A percentile compares a stretch with the other conserved stretches of the same genome.
Conservation (phyloP, 2,797 vertebrate genomes). For the Mormyrops boulengeri region DNA sequence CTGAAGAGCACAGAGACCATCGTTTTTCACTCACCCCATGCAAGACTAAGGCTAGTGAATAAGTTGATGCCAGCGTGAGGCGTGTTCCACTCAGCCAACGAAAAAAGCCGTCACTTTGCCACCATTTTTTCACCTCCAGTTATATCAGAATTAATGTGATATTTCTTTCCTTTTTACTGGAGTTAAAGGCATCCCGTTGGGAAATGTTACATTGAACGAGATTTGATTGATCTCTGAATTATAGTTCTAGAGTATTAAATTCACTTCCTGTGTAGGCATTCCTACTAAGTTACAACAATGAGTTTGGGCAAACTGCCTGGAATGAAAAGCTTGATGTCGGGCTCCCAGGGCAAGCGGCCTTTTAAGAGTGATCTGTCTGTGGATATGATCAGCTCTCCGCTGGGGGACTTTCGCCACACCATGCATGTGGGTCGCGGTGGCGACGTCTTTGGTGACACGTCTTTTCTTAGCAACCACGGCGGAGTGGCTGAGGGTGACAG, state of each 20-base stretch:
- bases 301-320: conserved; percentile 89
- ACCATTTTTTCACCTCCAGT: not conserved
- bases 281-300: conserved; percentile 55
- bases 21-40: not conserved
- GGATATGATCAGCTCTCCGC: conserved; percentile 93
- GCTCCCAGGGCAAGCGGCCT: conserved; percentile 78
- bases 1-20: not conserved
- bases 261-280: not conserved
- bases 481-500: conserved; percentile 49
- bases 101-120: not conserved
- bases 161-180: not conserved
- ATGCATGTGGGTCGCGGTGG: conserved; percentile 95
- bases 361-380: conserved; percentile 73
- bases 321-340: conserved; percentile 78
- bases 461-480: conserved; percentile 91
- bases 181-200: not conserved
- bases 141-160: not conserved
- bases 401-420: conserved; percentile 94
- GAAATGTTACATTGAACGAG: not conserved
- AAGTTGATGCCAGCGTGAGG: not conserved
- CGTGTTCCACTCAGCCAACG: not conserved
- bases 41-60: not conserved
- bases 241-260: not conserved
- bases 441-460: conserved; percentile 92
- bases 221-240: not conserved